Base-by-base conservation (phyloP, 37 sponge, comb jelly and placozoan genomes). In the Spongilla lacustris region DNA sequence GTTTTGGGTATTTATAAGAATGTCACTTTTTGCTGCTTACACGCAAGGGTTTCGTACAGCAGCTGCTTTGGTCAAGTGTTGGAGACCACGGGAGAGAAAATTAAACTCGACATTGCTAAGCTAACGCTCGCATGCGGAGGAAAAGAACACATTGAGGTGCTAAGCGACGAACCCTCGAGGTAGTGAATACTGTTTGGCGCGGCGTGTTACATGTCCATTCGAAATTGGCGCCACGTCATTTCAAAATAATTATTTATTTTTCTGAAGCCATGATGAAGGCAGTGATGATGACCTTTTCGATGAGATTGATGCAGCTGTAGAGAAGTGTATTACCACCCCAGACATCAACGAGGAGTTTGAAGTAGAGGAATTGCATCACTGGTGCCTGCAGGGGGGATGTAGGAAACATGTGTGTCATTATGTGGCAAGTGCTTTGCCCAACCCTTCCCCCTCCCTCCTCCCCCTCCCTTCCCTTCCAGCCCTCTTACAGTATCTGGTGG, bases 221-320 rank as follows among this genome's bases (percentile, higher is more conserved):
- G 11, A 58, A 58, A 58, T 14, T 17, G 58, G 58, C 58, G 58
- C 58, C 21, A 1, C n/a, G n/a, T 46, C 8, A 10, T 46, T 58
- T 58, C 11, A 58, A 58, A 58, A 58, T 58, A 13, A 58, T 58
- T 58, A 46, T 46, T 46, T 10, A 10, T 46, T 46, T 46, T 10
- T 46, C 8, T 46, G 4, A 46, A 4, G 58, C 58, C 4, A 17
- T 14, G 1, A 14, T 17, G 58, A 58, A 0, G 58, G 21, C 1
- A 19, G 19, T 1, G 11, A 17, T 58, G 58, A 58, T 17, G 58
- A 58, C 58, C 58, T 89, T 6, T 83, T 84, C 67, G 75, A 84
- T 84, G 89, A 89, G 4, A 84, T 89, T 17, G 74, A 78, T 24
- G 67, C 79, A 14, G 89, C 89, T 79, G 78, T 89, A 24, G 85